Evolutionary conservation across 2,888 invertebrate genomes (phyloP), one percentile per base, ranked within the genome.

Genomic region (Phyllotreta cruciferae): DNA sequence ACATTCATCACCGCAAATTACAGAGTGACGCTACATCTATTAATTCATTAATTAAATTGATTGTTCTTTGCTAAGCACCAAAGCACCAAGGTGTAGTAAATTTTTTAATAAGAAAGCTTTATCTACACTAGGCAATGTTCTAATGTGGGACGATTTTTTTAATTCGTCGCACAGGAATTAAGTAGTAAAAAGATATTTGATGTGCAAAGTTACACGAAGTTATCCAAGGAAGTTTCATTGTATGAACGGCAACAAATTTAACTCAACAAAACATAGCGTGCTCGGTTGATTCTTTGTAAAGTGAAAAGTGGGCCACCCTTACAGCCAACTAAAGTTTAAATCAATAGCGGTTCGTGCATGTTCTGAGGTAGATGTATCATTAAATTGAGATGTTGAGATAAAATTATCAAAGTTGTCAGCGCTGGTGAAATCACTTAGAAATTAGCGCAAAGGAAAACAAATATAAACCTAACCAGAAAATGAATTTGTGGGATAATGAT

Each of bases 1-100:
- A 74, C 78, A 79, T 79, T 78, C 77, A 79, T 80, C 80, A 79
- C 77, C 70, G 71, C 74, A 75, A 77, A 76, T 75, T 76, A 78
- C 39, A 45, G 49, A 44, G 56, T 45, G 37, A 38, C 45, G 14
- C 56, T 24, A 24, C 5, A n/a, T 24, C 6, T 5, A 47, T 34
- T 47, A 5, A 42, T 3, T 42, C n/a, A 42, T 42, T n/a, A n/a
- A n/a, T n/a, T n/a, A n/a, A n/a, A n/a, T n/a, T n/a, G n/a, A n/a
- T n/a, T n/a, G n/a, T n/a, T n/a, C n/a, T n/a, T n/a, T n/a, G n/a
- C n/a, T n/a, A n/a, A n/a, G n/a, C n/a, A n/a, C n/a, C n/a, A n/a
- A n/a, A n/a, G n/a, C n/a, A n/a, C n/a, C n/a, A n/a, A n/a, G n/a
- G n/a, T n/a, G n/a, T n/a, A n/a, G n/a, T n/a, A n/a, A n/a, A n/a